A percentile compares a stretch with the other conserved stretches of the same genome.
Conservation (phyloP, 2,888 invertebrate species). For the Pterostichus niger region DNA sequence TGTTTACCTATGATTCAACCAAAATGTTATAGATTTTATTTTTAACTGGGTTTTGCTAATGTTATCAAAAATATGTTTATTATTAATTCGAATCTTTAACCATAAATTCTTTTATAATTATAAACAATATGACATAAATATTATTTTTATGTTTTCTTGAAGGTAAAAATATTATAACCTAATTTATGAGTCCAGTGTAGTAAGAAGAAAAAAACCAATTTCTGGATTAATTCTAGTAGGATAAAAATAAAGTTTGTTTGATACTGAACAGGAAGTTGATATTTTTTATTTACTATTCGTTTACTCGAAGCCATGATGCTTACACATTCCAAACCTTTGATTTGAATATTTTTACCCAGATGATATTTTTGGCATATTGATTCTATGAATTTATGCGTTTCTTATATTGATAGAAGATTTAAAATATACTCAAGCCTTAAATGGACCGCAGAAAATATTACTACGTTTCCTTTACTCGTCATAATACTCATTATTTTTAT, state of each 20-base stretch:
- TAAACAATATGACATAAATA: neutral
- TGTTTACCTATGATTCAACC: slow-evolving; percentile 1
- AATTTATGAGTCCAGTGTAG: neutral
- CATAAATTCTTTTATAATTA: neutral
- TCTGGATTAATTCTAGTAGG: neutral
- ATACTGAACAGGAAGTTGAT: slow-evolving; percentile 9
- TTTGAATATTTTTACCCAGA: slow-evolving; percentile 18
- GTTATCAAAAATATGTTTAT: neutral
- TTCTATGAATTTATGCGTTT: slow-evolving; percentile 36
- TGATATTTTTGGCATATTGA: slow-evolving; percentile 36
- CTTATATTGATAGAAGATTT: slow-evolving; percentile 2
- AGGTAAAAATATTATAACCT: neutral
- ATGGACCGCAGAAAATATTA: neutral
- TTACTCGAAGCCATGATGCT: neutral
- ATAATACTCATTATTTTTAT: too few relatives aligned
- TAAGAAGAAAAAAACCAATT: too few relatives aligned
- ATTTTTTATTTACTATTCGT: slow-evolving; percentile 4
- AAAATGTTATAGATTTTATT: neutral
- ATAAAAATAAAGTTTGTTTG: neutral
- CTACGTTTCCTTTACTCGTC: too few relatives aligned
- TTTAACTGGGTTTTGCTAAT: neutral
- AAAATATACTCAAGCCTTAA: neutral
- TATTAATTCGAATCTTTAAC: neutral
- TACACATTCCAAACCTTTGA: neutral
- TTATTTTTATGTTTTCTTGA: neutral